phyloP scores from a whole-genome alignment of 2,888 invertebrate species.

The Serrognathus titanus region DNA sequence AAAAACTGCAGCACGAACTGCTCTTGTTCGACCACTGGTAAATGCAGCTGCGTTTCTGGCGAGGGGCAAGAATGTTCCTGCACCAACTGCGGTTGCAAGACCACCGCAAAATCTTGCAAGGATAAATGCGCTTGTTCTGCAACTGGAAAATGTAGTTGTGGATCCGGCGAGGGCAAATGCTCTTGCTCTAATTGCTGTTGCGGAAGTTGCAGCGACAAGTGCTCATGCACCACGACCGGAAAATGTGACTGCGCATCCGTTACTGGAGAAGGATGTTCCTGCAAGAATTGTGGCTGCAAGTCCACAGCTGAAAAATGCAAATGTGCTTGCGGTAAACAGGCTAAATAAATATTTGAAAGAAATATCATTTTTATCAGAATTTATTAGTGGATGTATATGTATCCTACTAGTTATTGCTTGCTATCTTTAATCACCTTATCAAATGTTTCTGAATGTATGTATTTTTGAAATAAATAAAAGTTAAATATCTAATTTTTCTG shows the following conservation, averaged over 20 bases:
- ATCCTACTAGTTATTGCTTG: too few relatives aligned
- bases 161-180: not conserved
- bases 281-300: slow-evolving; percentile 5
- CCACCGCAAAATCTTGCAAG: not conserved
- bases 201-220: not conserved
- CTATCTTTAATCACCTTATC: too few relatives aligned
- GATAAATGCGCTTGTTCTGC: slow-evolving; percentile 1
- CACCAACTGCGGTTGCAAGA: slow-evolving; percentile 7
- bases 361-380: too few relatives aligned
- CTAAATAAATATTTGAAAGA: too few relatives aligned
- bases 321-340: too few relatives aligned
- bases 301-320: not conserved
- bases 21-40: not conserved
- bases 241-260: not conserved
- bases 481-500: too few relatives aligned
- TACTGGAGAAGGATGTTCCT: not conserved
- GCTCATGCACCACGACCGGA: not conserved
- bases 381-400: too few relatives aligned
- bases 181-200: not conserved
- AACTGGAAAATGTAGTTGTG: not conserved
- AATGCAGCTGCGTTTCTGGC: slow-evolving; percentile 15
- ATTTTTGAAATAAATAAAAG: too few relatives aligned
- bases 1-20: not conserved
- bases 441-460: too few relatives aligned
- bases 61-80: slow-evolving; percentile 6